phyloP scores from a whole-genome alignment of 2,888 invertebrate genomes.

The Temnothorax rugatulus region DNA sequence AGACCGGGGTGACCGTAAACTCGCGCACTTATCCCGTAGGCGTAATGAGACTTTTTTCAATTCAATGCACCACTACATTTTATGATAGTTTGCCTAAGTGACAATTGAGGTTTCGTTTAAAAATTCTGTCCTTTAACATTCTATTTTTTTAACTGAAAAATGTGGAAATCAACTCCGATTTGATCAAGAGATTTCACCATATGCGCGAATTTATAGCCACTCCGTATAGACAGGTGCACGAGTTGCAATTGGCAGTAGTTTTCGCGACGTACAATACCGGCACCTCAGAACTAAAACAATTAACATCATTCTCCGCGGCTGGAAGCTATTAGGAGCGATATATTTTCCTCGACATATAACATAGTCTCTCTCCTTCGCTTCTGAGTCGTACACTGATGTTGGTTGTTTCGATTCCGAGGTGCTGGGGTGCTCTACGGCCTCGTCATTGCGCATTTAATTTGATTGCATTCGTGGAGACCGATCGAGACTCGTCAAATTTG shows the following conservation, averaged over 20 bases:
- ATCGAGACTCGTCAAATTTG: constrained; percentile 28
- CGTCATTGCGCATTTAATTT: constrained; percentile 33
- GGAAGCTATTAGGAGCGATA: background rate
- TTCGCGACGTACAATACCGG: constrained; percentile 22
- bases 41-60: background rate
- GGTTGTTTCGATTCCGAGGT: background rate
- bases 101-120: background rate
- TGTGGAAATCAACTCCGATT: background rate
- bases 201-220: constrained; percentile 23
- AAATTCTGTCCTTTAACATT: background rate
- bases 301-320: background rate
- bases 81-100: background rate
- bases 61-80: background rate
- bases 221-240: background rate
- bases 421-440: constrained; percentile 4
- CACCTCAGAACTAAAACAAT: constrained; percentile 8
- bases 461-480: constrained; percentile 18
- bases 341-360: background rate
- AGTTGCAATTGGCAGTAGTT: constrained; percentile 21
- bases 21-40: background rate
- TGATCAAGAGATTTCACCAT: background rate
- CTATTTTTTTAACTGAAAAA: background rate
- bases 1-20: background rate
- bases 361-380: background rate
- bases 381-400: background rate